Base-by-base conservation (phyloP, 2,113 vertebrate genomes). In the Etia nguti region DNA sequence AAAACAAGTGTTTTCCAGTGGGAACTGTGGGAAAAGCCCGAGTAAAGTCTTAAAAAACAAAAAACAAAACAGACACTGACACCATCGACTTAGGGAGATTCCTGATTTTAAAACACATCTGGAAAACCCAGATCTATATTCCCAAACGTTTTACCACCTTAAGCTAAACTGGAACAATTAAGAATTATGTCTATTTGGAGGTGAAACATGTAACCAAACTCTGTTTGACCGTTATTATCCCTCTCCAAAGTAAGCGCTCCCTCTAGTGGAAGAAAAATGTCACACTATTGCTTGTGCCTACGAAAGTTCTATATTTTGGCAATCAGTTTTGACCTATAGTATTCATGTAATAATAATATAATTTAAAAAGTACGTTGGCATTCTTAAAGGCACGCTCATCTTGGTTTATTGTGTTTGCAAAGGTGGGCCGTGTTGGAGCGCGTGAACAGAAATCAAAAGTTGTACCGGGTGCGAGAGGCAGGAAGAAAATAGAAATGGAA, bases 251-350 rank as follows among this genome's bases (percentile, higher is more conserved):
- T 83, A 52, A 31, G 86, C 31, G 93, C 96, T 9, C 93, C 93
- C 92, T 93, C 94, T 95, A 92, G 87, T 54, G 92, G 93, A 29
- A 0, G 15, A 38, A 70, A 13, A 4, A 4, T 10, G 50, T 15
- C 16, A 82, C 68, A 6, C 2, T 10, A 77, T 52, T 50, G 43
- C 26, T 52, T 77, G 26, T 34, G 6, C 24, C 31, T 52, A 8
- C 26, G 18, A n/a, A 77, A 52, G 46, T 77, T 77, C 29, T n/a
- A 2, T 16, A 34, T 52, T 18, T 13, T 50, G 43, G 16, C 18
- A 26, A 31, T 77, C 0, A 20, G 8, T 52, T 31, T 20, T 77
- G 10, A 52, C 18, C 16, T 4, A n/a, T 52, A 77, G 10, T 6
- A 52, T 52, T 31, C 10, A 20, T 77, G 20, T 31, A 75, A 6